Evolutionary conservation across 2,113 vertebrate species (phyloP), one percentile per base, ranked within the genome.

Genomic region (Hirundichthys speculiger): DNA sequence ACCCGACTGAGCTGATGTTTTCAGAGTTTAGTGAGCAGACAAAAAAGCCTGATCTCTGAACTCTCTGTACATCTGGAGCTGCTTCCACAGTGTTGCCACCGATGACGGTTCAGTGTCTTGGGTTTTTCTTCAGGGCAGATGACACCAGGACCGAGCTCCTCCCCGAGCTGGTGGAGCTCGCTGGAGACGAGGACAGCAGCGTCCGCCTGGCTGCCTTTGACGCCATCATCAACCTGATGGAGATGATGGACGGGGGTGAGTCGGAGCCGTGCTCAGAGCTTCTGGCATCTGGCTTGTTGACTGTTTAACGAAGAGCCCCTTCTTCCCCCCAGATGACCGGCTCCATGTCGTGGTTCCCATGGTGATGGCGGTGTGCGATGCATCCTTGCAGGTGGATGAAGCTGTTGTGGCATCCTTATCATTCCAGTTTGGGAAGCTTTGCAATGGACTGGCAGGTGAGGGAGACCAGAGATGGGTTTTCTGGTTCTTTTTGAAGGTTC

Each of bases 161-260:
- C 64, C 95, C 95, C 22, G 96, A 98, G 45, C 88, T 98, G 49
- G 89, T 96, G 67, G 95, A 96, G 54, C 91, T 98, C 52, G 92
- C 95, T 3, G 87, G 93, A 65, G 96, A 98, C 11, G 95, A 96
- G 85, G 90, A 93, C 66, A 93, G 93, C 86, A 93, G 90, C 0
- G 96, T 98, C 14, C 94, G 95, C 4, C 92, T 97, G 24, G 94
- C 96, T 51, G 96, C 96, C 52, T 97, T 98, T 59, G 95, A 98
- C 86, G 96, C 96, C 0, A 86, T 97, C 81, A 93, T 97, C 46
- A 96, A 94, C 81, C 90, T 98, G 25, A 91, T 98, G 0, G 94
- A 95, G 72, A 92, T 95, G 89, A 94, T 98, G 70, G 95, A 98
- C 83, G 85, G 91, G 41, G 95, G 96, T 97, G 89, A 89, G 87